Base-by-base conservation (phyloP, 2,888 invertebrate genomes). In the Plagodis dolabraria region DNA sequence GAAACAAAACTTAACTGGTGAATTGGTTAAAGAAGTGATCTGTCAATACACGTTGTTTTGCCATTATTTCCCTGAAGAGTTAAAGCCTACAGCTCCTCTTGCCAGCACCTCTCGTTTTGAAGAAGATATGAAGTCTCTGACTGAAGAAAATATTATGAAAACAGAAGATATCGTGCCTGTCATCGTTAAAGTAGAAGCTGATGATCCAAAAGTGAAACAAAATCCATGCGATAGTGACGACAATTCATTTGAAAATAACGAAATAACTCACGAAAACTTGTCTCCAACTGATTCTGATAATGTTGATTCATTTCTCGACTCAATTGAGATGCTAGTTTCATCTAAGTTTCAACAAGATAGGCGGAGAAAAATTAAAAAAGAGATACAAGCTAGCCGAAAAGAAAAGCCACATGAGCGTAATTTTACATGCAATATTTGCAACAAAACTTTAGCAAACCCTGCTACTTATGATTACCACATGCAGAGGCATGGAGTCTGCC, bases 401-500 rank as follows among this genome's bases (percentile, higher is more conserved):
- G 10, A 43, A 48, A 54, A 50, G 53, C 50, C 11, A 22, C 45
- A 33, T n/a, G 36, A 57, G 62, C 67, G 71, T 2, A 76, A 74
- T 12, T 69, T 83, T 33, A 57, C 68, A 9, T 91, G 91, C 55
- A 74, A 79, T 34, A 67, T 87, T 42, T 91, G 91, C 57, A 69
- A 80, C 2, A 86, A 82, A 70, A 72, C 76, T 0, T 69, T 90
- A 36, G 81, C 87, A 0, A 89, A 85, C 45, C 73, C 67, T 6
- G 50, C 72, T 2, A 85, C 89, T 0, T 89, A 81, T 33, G 69
- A 79, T 11, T 75, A 81, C 45, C 92, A 92, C 43, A 89, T 89
- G 87, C 83, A 88, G 70, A 72, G 85, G 0, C 92, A 91, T 48
- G 85, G 71, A 0, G 80, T 80, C 5, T 87, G 77, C 55, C 72